phyloP scores from a whole-genome alignment of 2,113 vertebrate species.

The Oophaga pumilio region DNA sequence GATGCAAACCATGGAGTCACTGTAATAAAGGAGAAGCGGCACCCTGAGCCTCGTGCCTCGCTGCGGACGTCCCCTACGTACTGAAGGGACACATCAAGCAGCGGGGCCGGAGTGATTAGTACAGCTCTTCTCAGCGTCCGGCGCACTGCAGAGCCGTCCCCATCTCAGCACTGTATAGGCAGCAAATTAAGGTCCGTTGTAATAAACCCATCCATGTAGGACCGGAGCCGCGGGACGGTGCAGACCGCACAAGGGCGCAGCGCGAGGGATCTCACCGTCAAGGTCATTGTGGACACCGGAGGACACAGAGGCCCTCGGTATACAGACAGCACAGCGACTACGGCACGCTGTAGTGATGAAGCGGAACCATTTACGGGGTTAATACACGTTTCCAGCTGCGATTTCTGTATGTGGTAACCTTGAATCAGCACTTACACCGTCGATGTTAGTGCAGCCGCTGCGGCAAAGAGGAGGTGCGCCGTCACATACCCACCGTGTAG shows the following conservation, averaged over 20 bases:
- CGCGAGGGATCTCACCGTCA: background rate
- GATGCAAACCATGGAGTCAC: background rate
- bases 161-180: background rate
- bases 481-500: background rate
- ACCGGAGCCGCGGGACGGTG: background rate
- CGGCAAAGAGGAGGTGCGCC: conserved; percentile 12
- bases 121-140: background rate
- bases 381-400: too few relatives aligned
- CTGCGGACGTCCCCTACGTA: too few relatives aligned
- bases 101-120: background rate
- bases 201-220: background rate
- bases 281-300: background rate
- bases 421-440: conserved; percentile 8
- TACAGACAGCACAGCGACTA: too few relatives aligned
- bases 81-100: too few relatives aligned
- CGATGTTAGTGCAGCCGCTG: background rate
- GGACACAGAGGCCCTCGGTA: background rate
- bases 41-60: background rate
- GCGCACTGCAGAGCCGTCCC: background rate
- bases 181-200: background rate
- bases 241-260: background rate
- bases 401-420: background rate
- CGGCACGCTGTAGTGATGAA: too few relatives aligned
- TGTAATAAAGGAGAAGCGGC: background rate
- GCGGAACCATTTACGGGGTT: background rate